These are phyloP conservation scores for Drosophila suzukii DNA, from an alignment of 1,140 invertebrate species.

Conservation along the genomic window DNA sequence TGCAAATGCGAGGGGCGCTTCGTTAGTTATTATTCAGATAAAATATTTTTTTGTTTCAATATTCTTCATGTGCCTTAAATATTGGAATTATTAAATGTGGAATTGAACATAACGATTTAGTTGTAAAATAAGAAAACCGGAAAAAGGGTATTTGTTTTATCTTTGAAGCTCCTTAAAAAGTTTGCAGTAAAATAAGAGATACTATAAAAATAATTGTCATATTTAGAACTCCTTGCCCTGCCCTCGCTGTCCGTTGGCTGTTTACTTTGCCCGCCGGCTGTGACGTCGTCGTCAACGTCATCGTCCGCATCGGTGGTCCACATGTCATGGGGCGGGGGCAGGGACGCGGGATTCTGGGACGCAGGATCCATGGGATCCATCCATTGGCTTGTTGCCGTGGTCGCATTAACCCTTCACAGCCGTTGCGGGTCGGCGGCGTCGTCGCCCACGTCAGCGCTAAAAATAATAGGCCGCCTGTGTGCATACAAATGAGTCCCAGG, in stretches of 20 bases:
- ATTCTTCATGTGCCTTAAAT: no score
- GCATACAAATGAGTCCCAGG: constrained; percentile 77
- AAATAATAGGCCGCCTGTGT: constrained; percentile 81
- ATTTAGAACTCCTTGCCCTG: neutral
- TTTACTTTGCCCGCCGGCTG: constrained; percentile 11
- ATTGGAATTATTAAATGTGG: no score
- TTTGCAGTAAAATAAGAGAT: no score
- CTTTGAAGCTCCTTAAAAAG: no score
- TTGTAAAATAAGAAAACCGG: no score
- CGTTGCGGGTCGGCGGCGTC: constrained; percentile 25
- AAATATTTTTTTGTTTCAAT: no score
- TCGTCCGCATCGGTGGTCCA: constrained; percentile 13
- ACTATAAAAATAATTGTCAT: neutral
- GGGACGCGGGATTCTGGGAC: neutral
- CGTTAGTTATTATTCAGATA: neutral
- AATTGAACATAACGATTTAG: no score
- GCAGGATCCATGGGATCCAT: constrained; percentile 30
- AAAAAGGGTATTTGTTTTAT: no score
- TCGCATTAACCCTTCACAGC: constrained; percentile 49
- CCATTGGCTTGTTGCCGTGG: constrained; percentile 47
- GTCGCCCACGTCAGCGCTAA: constrained; percentile 68
- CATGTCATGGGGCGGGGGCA: constrained; percentile 3
- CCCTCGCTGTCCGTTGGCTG: neutral
- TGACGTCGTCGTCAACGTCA: constrained; percentile 9
- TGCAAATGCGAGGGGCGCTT: constrained; percentile 16